Conservation (phyloP, 1,140 invertebrate species). For the Meloidogyne hapla region DNA sequence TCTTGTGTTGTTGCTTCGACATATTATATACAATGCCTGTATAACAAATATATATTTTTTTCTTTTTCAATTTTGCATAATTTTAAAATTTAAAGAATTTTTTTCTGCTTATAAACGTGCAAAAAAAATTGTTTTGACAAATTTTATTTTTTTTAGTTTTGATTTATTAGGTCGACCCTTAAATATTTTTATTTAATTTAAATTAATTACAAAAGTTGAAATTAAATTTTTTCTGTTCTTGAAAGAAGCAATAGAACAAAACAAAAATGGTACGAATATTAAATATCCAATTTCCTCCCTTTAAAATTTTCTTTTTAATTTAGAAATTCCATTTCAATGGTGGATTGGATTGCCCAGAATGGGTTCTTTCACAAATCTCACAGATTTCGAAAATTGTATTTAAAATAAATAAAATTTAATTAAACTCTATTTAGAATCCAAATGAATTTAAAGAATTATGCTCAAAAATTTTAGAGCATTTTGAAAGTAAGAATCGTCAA, state of each 20-base stretch:
- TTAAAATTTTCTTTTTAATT: not conserved
- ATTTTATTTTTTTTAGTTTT: no score
- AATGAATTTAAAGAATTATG: slow-evolving; percentile 34
- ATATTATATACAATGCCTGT: not conserved
- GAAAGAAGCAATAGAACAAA: not conserved
- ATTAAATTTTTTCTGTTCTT: not conserved
- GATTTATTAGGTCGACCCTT: no score
- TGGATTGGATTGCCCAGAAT: slow-evolving; percentile 49
- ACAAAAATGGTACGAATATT: not conserved
- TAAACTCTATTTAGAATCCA: slow-evolving; percentile 16
- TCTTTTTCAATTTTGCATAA: not conserved
- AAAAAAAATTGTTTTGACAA: no score
- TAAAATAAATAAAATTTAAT: slow-evolving; percentile 9
- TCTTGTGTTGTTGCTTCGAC: not conserved
- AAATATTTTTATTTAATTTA: no score
- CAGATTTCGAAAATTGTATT: slow-evolving; percentile 46
- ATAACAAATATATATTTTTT: not conserved
- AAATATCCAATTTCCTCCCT: not conserved
- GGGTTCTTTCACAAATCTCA: slow-evolving; percentile 47
- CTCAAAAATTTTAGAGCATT: slow-evolving; percentile 23
- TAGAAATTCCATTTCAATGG: slow-evolving; percentile 47
- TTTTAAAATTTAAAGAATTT: not conserved
- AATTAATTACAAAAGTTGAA: no score
- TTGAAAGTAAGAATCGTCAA: slow-evolving; percentile 22
- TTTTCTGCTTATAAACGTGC: not conserved